A percentile compares a stretch with the other conserved stretches of the same genome.
Evolutionary conservation across 2,797 vertebrate species (phyloP).

Genomic region (Oceanodroma leucorhoa): DNA sequence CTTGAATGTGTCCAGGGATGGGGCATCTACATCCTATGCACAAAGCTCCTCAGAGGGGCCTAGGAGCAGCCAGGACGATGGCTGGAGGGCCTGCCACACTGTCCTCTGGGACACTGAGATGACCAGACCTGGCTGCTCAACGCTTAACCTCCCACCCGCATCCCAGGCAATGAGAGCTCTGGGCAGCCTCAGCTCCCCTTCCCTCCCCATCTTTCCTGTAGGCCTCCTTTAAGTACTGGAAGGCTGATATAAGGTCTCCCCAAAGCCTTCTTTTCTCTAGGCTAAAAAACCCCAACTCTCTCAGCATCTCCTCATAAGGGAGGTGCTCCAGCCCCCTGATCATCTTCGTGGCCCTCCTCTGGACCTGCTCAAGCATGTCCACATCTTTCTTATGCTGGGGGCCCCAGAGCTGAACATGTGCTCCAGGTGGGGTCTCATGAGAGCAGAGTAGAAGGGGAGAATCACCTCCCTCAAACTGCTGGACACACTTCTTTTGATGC

Average conservation of each 20-base stretch:
- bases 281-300: not conserved
- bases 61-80: rapidly evolving
- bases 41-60: not conserved
- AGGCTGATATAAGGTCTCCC: not conserved
- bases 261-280: not conserved
- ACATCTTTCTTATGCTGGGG: not conserved
- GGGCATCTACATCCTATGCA: too few species aligned
- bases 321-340: not conserved
- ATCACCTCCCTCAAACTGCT: not conserved
- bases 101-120: not conserved
- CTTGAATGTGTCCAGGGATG: rapidly evolving
- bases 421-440: rapidly evolving
- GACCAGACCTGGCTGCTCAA: not conserved
- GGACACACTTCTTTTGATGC: not conserved
- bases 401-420: not conserved
- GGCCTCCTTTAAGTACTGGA: not conserved
- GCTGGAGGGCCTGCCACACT: not conserved
- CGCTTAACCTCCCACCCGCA: not conserved
- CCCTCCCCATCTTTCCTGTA: not conserved
- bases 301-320: not conserved
- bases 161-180: not conserved
- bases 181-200: not conserved
- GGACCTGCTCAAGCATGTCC: rapidly evolving
- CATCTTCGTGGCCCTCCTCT: not conserved
- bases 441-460: not conserved